phyloP scores from a whole-genome alignment of 35 echinoderm and acorn worm species.

The Chiridota heheva region DNA sequence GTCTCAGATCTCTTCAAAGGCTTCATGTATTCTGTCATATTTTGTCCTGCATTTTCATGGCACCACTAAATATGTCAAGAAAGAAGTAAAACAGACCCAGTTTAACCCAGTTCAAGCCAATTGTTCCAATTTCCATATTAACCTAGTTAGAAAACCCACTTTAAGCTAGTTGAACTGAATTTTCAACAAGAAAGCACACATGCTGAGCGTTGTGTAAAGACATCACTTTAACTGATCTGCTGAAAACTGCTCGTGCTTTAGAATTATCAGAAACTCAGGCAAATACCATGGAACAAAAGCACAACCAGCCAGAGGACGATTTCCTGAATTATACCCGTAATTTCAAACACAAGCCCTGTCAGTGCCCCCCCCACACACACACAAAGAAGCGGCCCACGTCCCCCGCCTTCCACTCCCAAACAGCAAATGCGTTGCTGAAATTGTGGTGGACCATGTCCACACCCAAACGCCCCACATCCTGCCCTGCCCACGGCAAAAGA shows the following conservation, averaged over 20 bases:
- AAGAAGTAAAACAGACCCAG: too few species aligned
- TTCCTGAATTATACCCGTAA: background rate
- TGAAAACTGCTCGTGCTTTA: slow-evolving; percentile 8
- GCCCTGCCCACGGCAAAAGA: slow-evolving; percentile 10
- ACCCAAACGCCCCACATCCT: slow-evolving; percentile 23
- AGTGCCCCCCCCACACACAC: background rate
- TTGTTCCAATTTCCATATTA: too few species aligned
- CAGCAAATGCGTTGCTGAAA: slow-evolving; percentile 1
- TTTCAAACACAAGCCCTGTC: background rate
- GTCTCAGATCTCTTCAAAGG: too few species aligned
- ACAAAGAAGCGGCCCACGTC: background rate
- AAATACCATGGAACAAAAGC: slow-evolving; percentile 23
- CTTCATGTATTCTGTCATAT: too few species aligned
- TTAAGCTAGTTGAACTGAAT: too few species aligned
- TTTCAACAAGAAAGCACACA: slow-evolving; percentile 25
- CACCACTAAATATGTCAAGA: too few species aligned
- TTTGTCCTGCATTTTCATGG: too few species aligned
- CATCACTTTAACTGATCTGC: slow-evolving; percentile 39
- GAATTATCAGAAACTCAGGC: slow-evolving; percentile 46
- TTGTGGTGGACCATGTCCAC: slow-evolving; percentile 6
- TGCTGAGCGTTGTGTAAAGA: slow-evolving; percentile 43
- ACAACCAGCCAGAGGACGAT: background rate
- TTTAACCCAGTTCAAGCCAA: too few species aligned
- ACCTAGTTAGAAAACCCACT: too few species aligned
- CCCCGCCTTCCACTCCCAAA: background rate